Conservation (phyloP, 2,113 vertebrate species). For the Galeopterus variegatus region DNA sequence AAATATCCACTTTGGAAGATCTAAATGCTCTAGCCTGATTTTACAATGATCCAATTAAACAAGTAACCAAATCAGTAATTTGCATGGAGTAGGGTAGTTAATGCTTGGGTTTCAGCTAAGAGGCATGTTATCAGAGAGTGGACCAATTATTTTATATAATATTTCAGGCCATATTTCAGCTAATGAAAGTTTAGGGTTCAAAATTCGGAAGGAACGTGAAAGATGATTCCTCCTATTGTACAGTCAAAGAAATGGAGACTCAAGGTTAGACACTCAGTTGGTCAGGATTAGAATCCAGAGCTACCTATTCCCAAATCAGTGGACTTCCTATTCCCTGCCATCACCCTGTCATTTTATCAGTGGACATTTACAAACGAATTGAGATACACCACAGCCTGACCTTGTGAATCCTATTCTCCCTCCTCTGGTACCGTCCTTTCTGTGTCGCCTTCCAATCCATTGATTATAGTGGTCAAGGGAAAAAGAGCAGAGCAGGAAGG, state of each 20-base stretch:
- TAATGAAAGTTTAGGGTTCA: not conserved
- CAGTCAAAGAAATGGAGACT: not conserved
- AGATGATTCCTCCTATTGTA: not conserved
- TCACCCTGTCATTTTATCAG: not conserved
- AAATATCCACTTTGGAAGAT: not conserved
- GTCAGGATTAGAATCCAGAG: not conserved
- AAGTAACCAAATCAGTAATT: not conserved
- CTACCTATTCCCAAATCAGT: not conserved
- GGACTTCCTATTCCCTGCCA: not conserved
- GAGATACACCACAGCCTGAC: not conserved
- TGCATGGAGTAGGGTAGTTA: not conserved
- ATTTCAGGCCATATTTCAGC: not conserved
- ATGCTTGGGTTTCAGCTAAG: not conserved
- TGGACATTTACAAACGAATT: not conserved
- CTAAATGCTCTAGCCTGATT: conserved; percentile 11
- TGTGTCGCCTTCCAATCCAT: not conserved
- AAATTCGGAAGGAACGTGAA: conserved; percentile 42
- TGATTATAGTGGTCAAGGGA: not conserved
- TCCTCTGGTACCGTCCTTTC: not conserved
- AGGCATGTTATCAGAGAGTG: not conserved
- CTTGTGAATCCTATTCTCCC: too few relatives aligned
- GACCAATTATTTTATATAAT: not conserved
- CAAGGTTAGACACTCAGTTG: not conserved
- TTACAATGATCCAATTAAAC: conserved; percentile 19
- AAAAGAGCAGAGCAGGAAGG: not conserved